Percentiles rank a stretch among this genome's conserved stretches.
phyloP scores from a whole-genome alignment of 2,888 invertebrate species.

The Ichneumoninae sp. region DNA sequence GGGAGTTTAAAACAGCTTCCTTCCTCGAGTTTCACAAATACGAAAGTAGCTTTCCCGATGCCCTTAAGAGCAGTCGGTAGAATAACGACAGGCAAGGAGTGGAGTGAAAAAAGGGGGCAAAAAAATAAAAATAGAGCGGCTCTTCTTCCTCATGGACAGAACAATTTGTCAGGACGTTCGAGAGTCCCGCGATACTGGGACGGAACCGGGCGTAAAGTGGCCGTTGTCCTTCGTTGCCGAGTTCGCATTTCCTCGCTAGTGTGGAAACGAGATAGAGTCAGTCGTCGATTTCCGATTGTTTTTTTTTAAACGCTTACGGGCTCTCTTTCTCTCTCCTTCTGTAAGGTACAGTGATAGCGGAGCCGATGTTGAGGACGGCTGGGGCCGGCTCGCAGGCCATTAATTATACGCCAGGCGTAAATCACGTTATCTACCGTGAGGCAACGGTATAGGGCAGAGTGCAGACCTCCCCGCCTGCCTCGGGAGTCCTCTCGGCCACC shows the following conservation, averaged over 20 bases:
- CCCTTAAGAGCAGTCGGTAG: neutral
- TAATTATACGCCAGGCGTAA: conserved; percentile 80
- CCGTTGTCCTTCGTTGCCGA: conserved; percentile 51
- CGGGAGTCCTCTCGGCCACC: conserved; percentile 27
- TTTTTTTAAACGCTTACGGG: conserved; percentile 67
- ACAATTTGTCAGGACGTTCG: conserved; percentile 72
- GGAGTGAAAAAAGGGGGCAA: neutral
- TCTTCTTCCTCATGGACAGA: conserved; percentile 47
- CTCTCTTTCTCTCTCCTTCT: neutral
- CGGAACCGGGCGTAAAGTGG: conserved; percentile 59
- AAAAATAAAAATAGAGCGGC: conserved; percentile 38
- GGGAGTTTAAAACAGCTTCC: neutral
- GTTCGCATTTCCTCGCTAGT: conserved; percentile 34
- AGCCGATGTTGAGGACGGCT: conserved; percentile 13
- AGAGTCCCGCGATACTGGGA: conserved; percentile 69
- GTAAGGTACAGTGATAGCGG: neutral
- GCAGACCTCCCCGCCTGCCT: conserved; percentile 1
- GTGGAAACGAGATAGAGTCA: conserved; percentile 53
- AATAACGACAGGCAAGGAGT: conserved; percentile 3
- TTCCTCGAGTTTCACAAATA: neutral
- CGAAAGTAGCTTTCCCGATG: neutral
- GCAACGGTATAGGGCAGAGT: conserved; percentile 51
- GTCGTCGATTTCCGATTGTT: conserved; percentile 82
- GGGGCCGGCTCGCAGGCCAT: conserved; percentile 76
- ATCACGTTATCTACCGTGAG: conserved; percentile 80